Percentiles rank a stretch among this genome's conserved stretches.
phyloP scores from a whole-genome alignment of 2,113 vertebrate species.

The Bothrops jararaca region DNA sequence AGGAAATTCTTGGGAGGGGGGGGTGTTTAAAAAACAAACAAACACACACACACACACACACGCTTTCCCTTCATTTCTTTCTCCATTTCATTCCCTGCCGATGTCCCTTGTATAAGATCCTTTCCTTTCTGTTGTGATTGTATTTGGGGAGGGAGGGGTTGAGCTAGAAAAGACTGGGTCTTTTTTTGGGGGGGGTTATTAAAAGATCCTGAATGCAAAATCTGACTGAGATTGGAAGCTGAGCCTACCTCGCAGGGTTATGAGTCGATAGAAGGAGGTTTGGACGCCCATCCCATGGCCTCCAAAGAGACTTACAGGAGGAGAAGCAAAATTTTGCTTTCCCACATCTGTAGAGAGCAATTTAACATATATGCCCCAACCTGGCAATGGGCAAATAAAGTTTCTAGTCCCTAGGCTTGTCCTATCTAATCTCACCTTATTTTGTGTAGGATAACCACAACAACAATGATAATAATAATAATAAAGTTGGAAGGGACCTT shows the following conservation, averaged over 20 bases:
- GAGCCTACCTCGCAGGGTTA: background rate
- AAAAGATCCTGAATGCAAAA: background rate
- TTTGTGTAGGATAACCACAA: background rate
- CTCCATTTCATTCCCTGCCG: background rate
- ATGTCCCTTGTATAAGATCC: too few relatives aligned
- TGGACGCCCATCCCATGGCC: too few relatives aligned
- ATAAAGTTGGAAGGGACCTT: too few relatives aligned
- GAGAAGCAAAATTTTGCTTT: background rate
- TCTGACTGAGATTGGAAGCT: background rate
- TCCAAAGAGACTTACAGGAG: background rate
- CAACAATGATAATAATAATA: too few relatives aligned
- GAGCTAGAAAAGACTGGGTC: background rate
- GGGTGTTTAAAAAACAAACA: too few relatives aligned
- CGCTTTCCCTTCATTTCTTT: background rate
- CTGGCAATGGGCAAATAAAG: background rate
- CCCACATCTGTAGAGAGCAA: background rate
- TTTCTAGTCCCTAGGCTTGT: background rate
- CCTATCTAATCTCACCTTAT: background rate
- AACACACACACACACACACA: too few relatives aligned
- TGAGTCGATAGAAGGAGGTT: too few relatives aligned
- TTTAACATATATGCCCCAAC: background rate
- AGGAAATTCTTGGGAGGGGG: too few relatives aligned
- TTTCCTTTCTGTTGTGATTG: background rate
- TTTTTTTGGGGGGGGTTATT: background rate
- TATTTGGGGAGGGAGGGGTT: background rate